Evolutionary conservation across 2,888 invertebrate species (phyloP), one percentile per base, ranked within the genome.

Genomic region (Mimas tiliae): DNA sequence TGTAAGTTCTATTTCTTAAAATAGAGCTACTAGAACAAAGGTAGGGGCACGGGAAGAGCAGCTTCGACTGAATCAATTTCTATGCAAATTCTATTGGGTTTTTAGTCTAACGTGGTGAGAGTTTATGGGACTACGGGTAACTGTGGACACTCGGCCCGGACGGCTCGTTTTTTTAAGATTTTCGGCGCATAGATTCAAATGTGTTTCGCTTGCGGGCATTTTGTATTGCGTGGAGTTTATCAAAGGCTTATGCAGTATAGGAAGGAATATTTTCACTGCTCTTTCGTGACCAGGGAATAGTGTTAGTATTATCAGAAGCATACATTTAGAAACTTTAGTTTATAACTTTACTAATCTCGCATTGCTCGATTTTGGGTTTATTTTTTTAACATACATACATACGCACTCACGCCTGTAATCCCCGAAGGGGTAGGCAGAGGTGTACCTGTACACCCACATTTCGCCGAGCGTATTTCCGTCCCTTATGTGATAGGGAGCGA

Each of bases 61-160:
- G 78, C 77, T 72, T 77, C 78, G 80, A 78, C 82, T 74, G 82
- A 81, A 83, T 82, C 87, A 79, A 87, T 88, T 87, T 85, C 85
- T 85, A 88, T 88, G 88, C 83, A 79, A 88, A 88, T 88, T 83
- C 84, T 83, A 84, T 88, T 85, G 82, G 82, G 81, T 83, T 85
- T 86, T 87, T 84, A 86, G 85, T 82, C 81, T 79, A 82, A 82
- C 78, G 79, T 77, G 72, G 75, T 66, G 52, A 21, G 47, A 47
- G 62, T 66, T 66, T 65, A 65, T 65, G 62, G 65, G 27, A 52
- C 62, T 53, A 66, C 63, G 63, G 63, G 66, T 62, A 52, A 63
- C 66, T 58, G 66, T 63, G 66, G 66, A 66, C 63, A 19, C 52
- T 52, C 16, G 19, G 51, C 45, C 51, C 21, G 62, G 27, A 27